These are phyloP conservation scores for Gymnoscopelus microlampas DNA, from an alignment of 2,797 vertebrate genomes.

Conservation along the genomic window DNA sequence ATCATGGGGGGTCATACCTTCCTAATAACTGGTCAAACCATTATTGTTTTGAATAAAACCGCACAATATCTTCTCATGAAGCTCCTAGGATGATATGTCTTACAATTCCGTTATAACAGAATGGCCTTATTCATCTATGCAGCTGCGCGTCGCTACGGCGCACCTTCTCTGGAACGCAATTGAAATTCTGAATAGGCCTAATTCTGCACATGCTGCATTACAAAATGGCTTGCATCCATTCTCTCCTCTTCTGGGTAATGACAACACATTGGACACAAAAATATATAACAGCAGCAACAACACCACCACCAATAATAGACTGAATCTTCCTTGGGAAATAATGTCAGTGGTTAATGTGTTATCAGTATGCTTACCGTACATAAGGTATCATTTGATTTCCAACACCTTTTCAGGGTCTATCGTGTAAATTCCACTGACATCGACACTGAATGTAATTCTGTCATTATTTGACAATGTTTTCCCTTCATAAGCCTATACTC, in stretches of 20 bases:
- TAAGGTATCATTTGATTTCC: constrained; percentile 29
- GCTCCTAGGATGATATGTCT: constrained; percentile 66
- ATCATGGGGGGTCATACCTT: no score
- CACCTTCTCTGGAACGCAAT: constrained; percentile 80
- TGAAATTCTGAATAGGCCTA: constrained; percentile 82
- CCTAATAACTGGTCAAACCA: background rate
- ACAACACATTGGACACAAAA: constrained; percentile 66
- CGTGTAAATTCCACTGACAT: constrained; percentile 33
- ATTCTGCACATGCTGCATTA: constrained; percentile 84
- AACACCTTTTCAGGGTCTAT: constrained; percentile 18
- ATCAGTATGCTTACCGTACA: constrained; percentile 29
- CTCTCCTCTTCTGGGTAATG: constrained; percentile 59
- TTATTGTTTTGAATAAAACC: constrained; percentile 46
- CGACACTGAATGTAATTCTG: constrained; percentile 13
- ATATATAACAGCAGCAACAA: background rate
- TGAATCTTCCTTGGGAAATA: background rate
- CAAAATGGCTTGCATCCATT: constrained; percentile 81
- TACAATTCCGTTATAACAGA: constrained; percentile 68
- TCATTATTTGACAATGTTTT: background rate
- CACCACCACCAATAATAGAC: constrained; percentile 35
- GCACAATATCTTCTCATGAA: constrained; percentile 58
- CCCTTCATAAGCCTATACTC: constrained; percentile 37
- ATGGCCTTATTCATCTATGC: constrained; percentile 81
- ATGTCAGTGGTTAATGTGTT: constrained; percentile 7
- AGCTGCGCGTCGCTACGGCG: constrained; percentile 79